These are phyloP conservation scores for Labia minor DNA, from an alignment of 2,888 invertebrate species.

Conservation along the genomic window DNA sequence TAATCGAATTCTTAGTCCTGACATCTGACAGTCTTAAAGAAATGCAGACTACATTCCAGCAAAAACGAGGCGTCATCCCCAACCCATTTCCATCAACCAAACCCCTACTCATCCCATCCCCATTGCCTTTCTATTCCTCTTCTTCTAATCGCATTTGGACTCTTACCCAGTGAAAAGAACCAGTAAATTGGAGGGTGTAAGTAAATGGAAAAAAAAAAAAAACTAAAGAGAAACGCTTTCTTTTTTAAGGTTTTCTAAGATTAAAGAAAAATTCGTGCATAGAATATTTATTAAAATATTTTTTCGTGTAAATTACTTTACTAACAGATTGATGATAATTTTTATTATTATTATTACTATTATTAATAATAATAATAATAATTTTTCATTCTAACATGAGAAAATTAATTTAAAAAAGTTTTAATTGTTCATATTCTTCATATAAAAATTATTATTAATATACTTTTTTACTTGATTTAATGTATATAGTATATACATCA, in stretches of 20 bases:
- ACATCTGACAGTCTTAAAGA: not conserved
- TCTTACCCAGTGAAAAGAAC: not conserved
- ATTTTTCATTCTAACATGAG: too few relatives aligned
- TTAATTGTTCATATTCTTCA: too few relatives aligned
- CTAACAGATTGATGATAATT: too few relatives aligned
- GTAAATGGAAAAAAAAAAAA: not conserved
- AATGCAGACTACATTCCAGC: not conserved
- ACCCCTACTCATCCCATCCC: not conserved
- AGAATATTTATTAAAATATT: not conserved
- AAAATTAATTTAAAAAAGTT: too few relatives aligned
- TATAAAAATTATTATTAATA: too few relatives aligned
- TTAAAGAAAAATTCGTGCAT: not conserved
- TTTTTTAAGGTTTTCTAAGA: not conserved
- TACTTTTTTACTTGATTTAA: too few relatives aligned
- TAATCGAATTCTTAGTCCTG: not conserved
- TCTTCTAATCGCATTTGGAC: not conserved
- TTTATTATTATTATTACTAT: too few relatives aligned
- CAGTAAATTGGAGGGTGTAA: not conserved
- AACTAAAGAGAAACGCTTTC: not conserved
- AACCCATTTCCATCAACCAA: too few relatives aligned
- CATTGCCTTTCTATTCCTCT: not conserved
- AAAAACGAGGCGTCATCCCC: too few relatives aligned
- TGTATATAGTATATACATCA: too few relatives aligned
- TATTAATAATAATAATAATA: too few relatives aligned
- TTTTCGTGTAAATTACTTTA: not conserved